These are phyloP conservation scores for Gasteruption jaculator DNA, from an alignment of 2,888 invertebrate species.

Conservation along the genomic window DNA sequence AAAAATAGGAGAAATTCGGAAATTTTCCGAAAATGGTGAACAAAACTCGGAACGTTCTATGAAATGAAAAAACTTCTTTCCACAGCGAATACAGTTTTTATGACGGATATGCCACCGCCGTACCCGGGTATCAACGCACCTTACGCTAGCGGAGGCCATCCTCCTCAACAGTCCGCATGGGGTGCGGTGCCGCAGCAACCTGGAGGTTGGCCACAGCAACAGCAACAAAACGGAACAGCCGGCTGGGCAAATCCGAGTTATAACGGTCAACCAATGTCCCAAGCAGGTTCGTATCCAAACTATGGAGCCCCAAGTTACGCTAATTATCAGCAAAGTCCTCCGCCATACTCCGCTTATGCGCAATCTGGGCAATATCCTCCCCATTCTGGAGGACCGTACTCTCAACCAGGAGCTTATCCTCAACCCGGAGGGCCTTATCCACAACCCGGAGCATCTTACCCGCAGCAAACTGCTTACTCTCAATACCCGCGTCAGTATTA, in stretches of 20 bases:
- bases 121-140: slow-evolving; percentile 78
- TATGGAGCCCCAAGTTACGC: slow-evolving; percentile 40
- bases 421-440: slow-evolving; percentile 24
- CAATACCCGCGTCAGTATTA: slow-evolving; percentile 34
- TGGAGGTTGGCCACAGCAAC: slow-evolving; percentile 40
- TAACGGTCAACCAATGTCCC: slow-evolving; percentile 46
- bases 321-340: slow-evolving; percentile 42
- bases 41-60: background rate
- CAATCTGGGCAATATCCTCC: slow-evolving; percentile 26
- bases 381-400: slow-evolving; percentile 16
- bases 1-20: too few relatives aligned
- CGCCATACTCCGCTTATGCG: slow-evolving; percentile 38
- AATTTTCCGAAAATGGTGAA: too few relatives aligned
- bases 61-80: slow-evolving; percentile 9
- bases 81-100: slow-evolving; percentile 77
- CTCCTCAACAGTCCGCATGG: slow-evolving; percentile 38
- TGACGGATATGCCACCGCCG: slow-evolving; percentile 88
- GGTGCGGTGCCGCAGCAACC: slow-evolving; percentile 32
- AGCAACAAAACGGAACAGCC: slow-evolving; percentile 37
- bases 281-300: slow-evolving; percentile 49
- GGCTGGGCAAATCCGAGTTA: slow-evolving; percentile 48
- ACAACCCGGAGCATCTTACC: slow-evolving; percentile 31
- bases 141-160: slow-evolving; percentile 38
- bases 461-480: slow-evolving; percentile 39
- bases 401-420: slow-evolving; percentile 30